Conservation (phyloP, 2,113 vertebrate species). For the Thunnus thynnus region DNA sequence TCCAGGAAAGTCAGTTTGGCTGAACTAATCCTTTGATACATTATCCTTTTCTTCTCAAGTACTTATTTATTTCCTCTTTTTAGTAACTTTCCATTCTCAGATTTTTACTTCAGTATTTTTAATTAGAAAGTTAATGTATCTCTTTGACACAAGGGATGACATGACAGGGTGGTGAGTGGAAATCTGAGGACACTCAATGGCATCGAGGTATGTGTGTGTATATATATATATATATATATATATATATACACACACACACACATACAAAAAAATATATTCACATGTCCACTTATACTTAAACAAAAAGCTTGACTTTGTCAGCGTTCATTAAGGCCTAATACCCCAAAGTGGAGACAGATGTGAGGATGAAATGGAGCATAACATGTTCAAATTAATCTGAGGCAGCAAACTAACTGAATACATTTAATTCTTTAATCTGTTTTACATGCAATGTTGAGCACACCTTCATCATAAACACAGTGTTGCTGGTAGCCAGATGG, state of each 20-base stretch:
- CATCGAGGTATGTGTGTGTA: too few species aligned
- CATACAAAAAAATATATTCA: neutral
- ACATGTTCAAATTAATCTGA: constrained; percentile 59
- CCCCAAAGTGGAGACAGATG: constrained; percentile 73
- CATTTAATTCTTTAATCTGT: constrained; percentile 61
- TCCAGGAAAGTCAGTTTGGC: neutral
- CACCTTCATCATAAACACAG: constrained; percentile 2
- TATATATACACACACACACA: neutral
- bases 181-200: neutral
- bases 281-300: constrained; percentile 10
- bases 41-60: too few species aligned
- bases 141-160: neutral
- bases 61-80: too few species aligned
- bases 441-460: constrained; percentile 56
- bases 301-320: neutral
- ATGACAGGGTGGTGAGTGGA: neutral
- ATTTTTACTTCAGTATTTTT: too few species aligned
- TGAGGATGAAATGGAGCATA: constrained; percentile 66
- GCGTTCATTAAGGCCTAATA: constrained; percentile 15
- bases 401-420: constrained; percentile 57
- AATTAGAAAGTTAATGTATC: too few species aligned
- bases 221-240: neutral
- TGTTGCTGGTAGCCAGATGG: too few species aligned
- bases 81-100: too few species aligned
- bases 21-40: neutral